Evolutionary conservation across 2,113 vertebrate genomes (phyloP).

Genomic region (Orthonyx spaldingii): DNA sequence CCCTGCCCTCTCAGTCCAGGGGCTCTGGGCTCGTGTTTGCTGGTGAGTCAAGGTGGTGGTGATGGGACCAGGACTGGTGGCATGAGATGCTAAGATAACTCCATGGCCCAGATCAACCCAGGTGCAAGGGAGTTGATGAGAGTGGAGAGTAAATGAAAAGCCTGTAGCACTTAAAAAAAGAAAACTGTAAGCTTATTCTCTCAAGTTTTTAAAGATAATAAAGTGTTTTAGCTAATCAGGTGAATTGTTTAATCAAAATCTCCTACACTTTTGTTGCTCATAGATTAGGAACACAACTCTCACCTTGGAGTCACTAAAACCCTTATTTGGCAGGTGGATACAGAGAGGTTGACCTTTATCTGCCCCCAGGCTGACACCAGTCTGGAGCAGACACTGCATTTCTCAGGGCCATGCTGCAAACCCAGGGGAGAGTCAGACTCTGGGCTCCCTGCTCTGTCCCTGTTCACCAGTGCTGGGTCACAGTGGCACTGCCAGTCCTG

Average conservation of each 20-base stretch:
- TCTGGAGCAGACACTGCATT: neutral
- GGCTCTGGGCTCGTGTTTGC: neutral
- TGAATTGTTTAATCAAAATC: neutral
- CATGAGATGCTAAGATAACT: neutral
- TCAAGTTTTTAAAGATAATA: neutral
- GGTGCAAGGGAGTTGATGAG: neutral
- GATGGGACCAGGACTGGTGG: neutral
- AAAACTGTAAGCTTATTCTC: neutral
- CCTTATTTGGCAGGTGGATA: neutral
- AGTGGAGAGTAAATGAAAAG: neutral
- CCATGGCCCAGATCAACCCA: neutral
- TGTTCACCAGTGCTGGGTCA: neutral
- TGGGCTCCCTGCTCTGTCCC: neutral
- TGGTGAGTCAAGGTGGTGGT: too few relatives aligned
- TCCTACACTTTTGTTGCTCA: neutral
- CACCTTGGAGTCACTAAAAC: neutral
- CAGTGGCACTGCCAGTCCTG: fast-evolving
- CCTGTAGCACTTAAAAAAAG: neutral
- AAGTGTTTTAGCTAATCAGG: neutral
- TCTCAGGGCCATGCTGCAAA: fast-evolving
- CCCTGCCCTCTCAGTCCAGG: neutral
- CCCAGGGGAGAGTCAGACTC: neutral
- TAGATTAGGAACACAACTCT: neutral
- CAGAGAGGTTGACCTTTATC: neutral
- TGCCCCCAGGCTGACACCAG: neutral